Conservation (phyloP, 2,888 invertebrate genomes). For the Ptycholaimellus sp. region DNA sequence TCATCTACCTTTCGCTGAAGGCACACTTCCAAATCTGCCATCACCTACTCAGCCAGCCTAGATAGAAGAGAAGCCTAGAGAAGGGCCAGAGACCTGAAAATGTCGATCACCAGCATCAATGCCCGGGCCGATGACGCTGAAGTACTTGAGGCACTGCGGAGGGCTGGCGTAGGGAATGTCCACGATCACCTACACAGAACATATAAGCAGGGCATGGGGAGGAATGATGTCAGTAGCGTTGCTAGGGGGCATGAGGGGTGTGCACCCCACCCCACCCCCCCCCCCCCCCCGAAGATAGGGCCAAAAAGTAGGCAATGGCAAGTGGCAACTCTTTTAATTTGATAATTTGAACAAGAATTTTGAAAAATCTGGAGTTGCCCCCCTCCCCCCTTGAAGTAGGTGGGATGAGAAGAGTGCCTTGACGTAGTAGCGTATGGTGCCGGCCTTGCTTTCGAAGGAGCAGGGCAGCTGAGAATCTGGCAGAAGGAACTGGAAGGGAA, state of each 20-base stretch:
- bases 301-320: not conserved
- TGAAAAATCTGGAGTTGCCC: not conserved
- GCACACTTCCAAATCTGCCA: conserved; percentile 1
- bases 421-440: conserved; percentile 47
- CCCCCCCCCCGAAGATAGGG: too few relatives aligned
- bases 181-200: conserved; percentile 30
- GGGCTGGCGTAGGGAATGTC: conserved; percentile 54
- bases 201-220: not conserved
- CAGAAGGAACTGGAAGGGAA: conserved; percentile 45
- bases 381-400: not conserved
- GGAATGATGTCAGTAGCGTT: not conserved
- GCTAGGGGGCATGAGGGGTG: too few relatives aligned
- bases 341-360: not conserved
- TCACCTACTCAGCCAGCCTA: too few relatives aligned
- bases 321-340: not conserved
- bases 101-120: conserved; percentile 33
- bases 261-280: too few relatives aligned
- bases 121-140: conserved; percentile 50
- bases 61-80: too few relatives aligned
- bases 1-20: not conserved
- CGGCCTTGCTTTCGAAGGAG: conserved; percentile 49
- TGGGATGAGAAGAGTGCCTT: conserved; percentile 26
- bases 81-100: not conserved
- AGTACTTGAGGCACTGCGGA: conserved; percentile 53
- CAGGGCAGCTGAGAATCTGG: conserved; percentile 49